These are phyloP conservation scores for Larimichthys polyactis DNA, from an alignment of 2,113 vertebrate genomes.

Conservation along the genomic window DNA sequence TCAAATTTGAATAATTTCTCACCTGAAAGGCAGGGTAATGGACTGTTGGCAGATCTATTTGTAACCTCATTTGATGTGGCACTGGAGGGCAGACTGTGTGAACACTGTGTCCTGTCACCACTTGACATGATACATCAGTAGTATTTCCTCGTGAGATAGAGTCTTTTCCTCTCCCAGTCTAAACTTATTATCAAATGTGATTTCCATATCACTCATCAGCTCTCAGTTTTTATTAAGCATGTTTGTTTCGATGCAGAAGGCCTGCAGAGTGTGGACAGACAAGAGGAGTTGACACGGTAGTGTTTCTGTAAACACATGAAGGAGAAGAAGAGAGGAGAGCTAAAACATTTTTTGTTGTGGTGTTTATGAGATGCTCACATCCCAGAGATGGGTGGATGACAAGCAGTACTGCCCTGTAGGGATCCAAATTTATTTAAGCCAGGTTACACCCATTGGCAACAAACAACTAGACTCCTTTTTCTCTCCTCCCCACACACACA, in stretches of 20 bases:
- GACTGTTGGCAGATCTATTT: slow-evolving; percentile 53
- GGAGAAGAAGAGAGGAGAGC: background rate
- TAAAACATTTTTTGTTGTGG: slow-evolving; percentile 12
- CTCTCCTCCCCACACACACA: slow-evolving; percentile 58
- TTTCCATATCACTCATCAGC: slow-evolving; percentile 1
- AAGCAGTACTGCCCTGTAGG: slow-evolving; percentile 57
- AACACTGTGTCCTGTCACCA: slow-evolving; percentile 36
- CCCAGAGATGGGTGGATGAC: slow-evolving; percentile 56
- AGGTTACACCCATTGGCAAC: slow-evolving; percentile 70
- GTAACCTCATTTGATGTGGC: slow-evolving; percentile 44
- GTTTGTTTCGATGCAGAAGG: background rate
- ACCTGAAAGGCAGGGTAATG: slow-evolving; percentile 43
- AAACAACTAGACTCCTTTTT: slow-evolving; percentile 35
- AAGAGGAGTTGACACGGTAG: background rate
- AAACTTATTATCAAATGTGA: slow-evolving; percentile 3
- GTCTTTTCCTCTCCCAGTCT: background rate
- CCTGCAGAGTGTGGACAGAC: background rate
- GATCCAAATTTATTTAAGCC: slow-evolving; percentile 77
- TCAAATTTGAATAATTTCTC: slow-evolving; percentile 62
- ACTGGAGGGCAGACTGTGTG: slow-evolving; percentile 41
- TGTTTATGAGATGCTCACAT: slow-evolving; percentile 48
- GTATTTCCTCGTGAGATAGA: slow-evolving; percentile 3
- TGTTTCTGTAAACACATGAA: background rate
- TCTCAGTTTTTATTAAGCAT: slow-evolving; percentile 1
- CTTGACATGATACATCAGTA: slow-evolving; percentile 28